Evolutionary conservation across 2,888 invertebrate genomes (phyloP).

Genomic region (Heteropelma amictum): DNA sequence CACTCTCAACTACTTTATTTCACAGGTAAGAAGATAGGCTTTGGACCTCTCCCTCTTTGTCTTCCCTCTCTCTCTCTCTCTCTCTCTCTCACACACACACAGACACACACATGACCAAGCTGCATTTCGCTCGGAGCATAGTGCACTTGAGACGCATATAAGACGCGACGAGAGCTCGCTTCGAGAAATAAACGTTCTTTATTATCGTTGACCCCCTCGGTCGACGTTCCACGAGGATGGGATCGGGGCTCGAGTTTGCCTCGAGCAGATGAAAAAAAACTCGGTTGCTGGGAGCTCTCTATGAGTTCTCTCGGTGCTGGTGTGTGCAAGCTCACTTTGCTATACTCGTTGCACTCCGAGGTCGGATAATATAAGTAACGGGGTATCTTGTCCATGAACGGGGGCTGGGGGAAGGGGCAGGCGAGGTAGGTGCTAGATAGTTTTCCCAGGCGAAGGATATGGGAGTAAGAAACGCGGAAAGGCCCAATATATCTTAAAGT

Average conservation of each 20-base stretch:
- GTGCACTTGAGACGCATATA: constrained; percentile 39
- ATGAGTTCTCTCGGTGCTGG: constrained; percentile 34
- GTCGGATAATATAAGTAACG: constrained; percentile 58
- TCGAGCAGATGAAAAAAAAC: constrained; percentile 48
- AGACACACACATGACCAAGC: constrained; percentile 32
- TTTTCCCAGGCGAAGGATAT: constrained; percentile 53
- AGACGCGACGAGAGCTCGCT: constrained; percentile 56
- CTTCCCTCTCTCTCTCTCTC: not conserved
- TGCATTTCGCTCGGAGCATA: constrained; percentile 29
- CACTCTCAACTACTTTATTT: constrained; percentile 36
- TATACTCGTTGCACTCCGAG: constrained; percentile 50
- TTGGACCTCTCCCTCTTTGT: not conserved
- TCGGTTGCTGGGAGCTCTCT: constrained; percentile 57
- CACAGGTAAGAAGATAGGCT: constrained; percentile 14
- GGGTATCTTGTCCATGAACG: constrained; percentile 53
- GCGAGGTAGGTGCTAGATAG: constrained; percentile 56
- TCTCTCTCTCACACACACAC: not conserved
- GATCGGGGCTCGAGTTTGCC: constrained; percentile 53
- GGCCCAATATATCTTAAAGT: constrained; percentile 50
- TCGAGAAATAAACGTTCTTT: constrained; percentile 58
- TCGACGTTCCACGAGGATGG: constrained; percentile 54
- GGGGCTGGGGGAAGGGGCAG: constrained; percentile 30
- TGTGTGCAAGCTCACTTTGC: constrained; percentile 44
- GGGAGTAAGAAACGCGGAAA: constrained; percentile 58
- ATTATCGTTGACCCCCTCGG: constrained; percentile 57